phyloP scores from a whole-genome alignment of 2,113 vertebrate species.

The Psophia crepitans region DNA sequence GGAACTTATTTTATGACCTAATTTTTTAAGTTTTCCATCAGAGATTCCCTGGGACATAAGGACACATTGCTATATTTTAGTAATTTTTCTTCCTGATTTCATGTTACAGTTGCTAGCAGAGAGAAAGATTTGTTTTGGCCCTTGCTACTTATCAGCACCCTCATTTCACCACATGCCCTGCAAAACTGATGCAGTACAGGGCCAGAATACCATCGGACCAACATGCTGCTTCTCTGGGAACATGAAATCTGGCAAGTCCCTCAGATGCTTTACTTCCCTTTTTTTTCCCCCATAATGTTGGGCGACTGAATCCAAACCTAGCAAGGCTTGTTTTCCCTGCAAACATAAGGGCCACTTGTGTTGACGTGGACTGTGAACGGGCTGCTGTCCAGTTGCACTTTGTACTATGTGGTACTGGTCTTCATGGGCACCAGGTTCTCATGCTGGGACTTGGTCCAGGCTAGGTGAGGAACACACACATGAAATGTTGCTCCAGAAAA shows the following conservation, averaged over 20 bases:
- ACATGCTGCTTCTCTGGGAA: not conserved
- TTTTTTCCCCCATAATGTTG: not conserved
- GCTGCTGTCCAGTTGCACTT: not conserved
- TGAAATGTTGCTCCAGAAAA: not conserved
- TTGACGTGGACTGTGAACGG: not conserved
- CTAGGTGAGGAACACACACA: not conserved
- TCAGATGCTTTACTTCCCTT: not conserved
- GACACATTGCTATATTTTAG: not conserved
- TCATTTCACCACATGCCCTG: not conserved
- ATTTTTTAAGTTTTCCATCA: conserved; percentile 39
- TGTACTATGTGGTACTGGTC: not conserved
- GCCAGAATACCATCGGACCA: not conserved
- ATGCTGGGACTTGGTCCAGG: not conserved
- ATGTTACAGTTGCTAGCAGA: not conserved
- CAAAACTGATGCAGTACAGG: not conserved
- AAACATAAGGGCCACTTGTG: not conserved
- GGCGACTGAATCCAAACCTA: not conserved
- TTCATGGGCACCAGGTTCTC: not conserved
- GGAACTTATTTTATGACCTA: conserved; percentile 29
- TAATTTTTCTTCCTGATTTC: not conserved
- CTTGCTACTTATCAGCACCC: not conserved
- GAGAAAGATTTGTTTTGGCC: not conserved
- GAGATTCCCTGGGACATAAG: conserved; percentile 7
- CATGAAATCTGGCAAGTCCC: not conserved
- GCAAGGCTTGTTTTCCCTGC: not conserved